Conservation (phyloP, 1,140 invertebrate species). For the Hyphantria cunea region DNA sequence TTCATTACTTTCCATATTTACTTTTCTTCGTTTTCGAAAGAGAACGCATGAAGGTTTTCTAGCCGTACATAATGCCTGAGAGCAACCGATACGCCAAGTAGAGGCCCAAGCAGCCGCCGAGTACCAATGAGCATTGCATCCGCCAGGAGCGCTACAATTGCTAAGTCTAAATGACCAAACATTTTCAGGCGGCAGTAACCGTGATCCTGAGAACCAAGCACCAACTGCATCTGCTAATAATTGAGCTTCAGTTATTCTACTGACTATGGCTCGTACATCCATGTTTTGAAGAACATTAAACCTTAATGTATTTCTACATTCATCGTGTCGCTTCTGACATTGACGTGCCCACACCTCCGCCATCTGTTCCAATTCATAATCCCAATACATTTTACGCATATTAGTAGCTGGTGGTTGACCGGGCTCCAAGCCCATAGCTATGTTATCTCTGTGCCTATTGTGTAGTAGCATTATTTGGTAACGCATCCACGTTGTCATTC, state of each 20-base stretch:
- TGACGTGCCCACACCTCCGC: constrained; percentile 71
- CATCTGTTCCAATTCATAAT: constrained; percentile 70
- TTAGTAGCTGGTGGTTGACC: constrained; percentile 70
- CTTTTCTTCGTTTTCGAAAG: constrained; percentile 51
- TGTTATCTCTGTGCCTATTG: constrained; percentile 70
- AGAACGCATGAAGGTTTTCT: constrained; percentile 54
- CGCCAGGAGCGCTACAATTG: constrained; percentile 64
- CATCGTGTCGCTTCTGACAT: constrained; percentile 71
- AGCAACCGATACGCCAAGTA: constrained; percentile 71
- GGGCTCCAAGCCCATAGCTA: constrained; percentile 69
- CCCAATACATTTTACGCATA: constrained; percentile 77
- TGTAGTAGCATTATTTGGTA: constrained; percentile 67
- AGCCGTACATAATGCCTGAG: constrained; percentile 65
- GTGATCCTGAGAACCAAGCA: constrained; percentile 69
- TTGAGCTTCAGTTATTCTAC: constrained; percentile 67
- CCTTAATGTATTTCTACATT: constrained; percentile 69
- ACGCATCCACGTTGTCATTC: constrained; percentile 73
- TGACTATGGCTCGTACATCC: constrained; percentile 62
- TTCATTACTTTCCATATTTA: not conserved
- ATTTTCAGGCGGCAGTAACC: constrained; percentile 56
- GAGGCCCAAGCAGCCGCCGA: constrained; percentile 68
- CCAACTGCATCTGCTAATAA: constrained; percentile 66
- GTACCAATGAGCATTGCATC: constrained; percentile 71
- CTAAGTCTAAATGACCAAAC: constrained; percentile 62
- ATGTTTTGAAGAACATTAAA: constrained; percentile 74